phyloP scores from a whole-genome alignment of 2,888 invertebrate genomes.

The Drosophila mimetica region DNA sequence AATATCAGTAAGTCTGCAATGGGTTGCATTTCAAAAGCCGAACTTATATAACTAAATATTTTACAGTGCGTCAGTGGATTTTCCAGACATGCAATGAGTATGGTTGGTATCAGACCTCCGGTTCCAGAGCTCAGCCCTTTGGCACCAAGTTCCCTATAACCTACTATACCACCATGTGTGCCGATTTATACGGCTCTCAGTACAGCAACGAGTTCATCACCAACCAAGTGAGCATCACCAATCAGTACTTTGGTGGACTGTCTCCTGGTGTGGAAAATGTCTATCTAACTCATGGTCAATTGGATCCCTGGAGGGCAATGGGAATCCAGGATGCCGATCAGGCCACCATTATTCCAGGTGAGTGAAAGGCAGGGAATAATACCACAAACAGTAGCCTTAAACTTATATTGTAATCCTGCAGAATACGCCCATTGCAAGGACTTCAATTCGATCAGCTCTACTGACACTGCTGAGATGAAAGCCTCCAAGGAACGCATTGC shows the following conservation, averaged over 20 bases:
- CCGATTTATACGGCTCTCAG: constrained; percentile 75
- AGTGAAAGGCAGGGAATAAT: not conserved
- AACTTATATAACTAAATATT: not conserved
- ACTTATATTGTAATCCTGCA: constrained; percentile 8
- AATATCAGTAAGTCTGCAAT: constrained; percentile 67
- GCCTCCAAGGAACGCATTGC: constrained; percentile 81
- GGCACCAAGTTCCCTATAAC: constrained; percentile 80
- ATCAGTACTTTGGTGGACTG: constrained; percentile 85
- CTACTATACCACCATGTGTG: constrained; percentile 74
- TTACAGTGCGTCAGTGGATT: constrained; percentile 88
- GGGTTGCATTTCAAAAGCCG: not conserved
- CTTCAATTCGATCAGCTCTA: constrained; percentile 76
- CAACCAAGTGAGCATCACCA: constrained; percentile 81
- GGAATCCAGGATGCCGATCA: constrained; percentile 82
- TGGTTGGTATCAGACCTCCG: constrained; percentile 92
- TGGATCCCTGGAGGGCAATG: constrained; percentile 86
- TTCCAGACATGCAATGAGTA: constrained; percentile 95
- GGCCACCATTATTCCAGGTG: constrained; percentile 80
- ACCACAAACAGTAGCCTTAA: not conserved
- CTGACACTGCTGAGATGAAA: constrained; percentile 75
- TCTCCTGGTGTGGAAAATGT: constrained; percentile 85
- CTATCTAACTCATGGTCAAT: constrained; percentile 85
- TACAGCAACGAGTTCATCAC: constrained; percentile 68
- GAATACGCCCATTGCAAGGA: constrained; percentile 83
- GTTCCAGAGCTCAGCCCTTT: constrained; percentile 86